These are phyloP conservation scores for Trissolcus brochymenae DNA, from an alignment of 2,888 invertebrate species.

Conservation along the genomic window DNA sequence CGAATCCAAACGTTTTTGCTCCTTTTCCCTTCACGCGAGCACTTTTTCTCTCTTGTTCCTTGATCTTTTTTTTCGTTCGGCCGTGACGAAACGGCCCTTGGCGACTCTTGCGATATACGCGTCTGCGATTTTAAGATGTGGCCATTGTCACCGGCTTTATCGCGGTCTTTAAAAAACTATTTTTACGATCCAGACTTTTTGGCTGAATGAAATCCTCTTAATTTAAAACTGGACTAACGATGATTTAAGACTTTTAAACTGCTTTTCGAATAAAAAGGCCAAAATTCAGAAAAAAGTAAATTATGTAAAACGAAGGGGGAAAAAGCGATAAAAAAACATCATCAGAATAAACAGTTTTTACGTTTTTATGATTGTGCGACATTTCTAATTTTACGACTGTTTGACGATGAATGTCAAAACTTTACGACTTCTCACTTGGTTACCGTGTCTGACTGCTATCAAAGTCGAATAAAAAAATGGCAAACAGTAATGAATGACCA, in stretches of 20 bases:
- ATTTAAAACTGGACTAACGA: conserved; percentile 42
- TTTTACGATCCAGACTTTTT: conserved; percentile 43
- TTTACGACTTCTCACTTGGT: too few species aligned
- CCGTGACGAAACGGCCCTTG: conserved; percentile 61
- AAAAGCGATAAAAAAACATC: too few species aligned
- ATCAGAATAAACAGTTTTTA: too few species aligned
- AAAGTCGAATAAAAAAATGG: neutral
- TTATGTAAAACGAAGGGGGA: too few species aligned
- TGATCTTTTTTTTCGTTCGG: conserved; percentile 28
- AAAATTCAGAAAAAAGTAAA: too few species aligned
- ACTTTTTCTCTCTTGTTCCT: conserved; percentile 26
- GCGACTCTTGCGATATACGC: conserved; percentile 51
- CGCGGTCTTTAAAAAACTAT: conserved; percentile 51
- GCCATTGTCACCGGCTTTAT: conserved; percentile 47
- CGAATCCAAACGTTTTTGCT: neutral
- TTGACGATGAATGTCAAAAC: conserved; percentile 1
- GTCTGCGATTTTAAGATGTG: conserved; percentile 41
- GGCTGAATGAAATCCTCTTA: conserved; percentile 28
- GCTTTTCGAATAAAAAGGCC: too few species aligned
- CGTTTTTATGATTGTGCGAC: too few species aligned
- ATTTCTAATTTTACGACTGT: too few species aligned
- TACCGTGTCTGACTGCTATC: neutral
- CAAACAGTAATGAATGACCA: neutral
- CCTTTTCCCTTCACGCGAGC: conserved; percentile 3
- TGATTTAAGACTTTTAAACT: conserved; percentile 17